phyloP scores from a whole-genome alignment of 2,797 vertebrate species.

The Orientallactaga sibirica region DNA sequence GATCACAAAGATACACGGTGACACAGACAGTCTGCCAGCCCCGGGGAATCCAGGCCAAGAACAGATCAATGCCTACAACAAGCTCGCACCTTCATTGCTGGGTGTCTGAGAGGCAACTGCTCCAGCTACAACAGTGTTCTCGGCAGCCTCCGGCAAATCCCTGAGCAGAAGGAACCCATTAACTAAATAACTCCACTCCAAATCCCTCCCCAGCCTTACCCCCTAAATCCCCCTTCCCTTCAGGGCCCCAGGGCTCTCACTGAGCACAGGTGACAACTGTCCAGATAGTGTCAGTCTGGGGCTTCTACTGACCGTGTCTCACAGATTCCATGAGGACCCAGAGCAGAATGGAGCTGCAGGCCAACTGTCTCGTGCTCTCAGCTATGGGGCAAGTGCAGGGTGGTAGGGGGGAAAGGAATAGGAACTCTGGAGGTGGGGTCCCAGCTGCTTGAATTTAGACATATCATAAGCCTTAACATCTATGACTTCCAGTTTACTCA shows the following conservation, averaged over 20 bases:
- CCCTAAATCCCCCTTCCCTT: neutral
- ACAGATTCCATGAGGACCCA: neutral
- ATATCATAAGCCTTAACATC: neutral
- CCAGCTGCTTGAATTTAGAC: neutral
- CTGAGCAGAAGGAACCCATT: neutral
- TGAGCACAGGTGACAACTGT: neutral
- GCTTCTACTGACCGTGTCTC: neutral
- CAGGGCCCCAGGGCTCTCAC: neutral
- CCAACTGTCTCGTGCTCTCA: neutral
- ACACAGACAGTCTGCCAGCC: conserved; percentile 54
- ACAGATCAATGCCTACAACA: neutral
- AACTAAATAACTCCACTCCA: neutral
- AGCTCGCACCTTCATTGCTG: neutral
- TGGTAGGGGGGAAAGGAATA: neutral
- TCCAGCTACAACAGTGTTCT: neutral
- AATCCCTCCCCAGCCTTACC: neutral
- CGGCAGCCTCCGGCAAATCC: conserved; percentile 6
- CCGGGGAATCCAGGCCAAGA: conserved; percentile 62
- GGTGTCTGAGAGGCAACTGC: neutral
- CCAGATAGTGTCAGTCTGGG: neutral
- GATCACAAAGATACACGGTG: conserved; percentile 55
- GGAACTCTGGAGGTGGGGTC: neutral
- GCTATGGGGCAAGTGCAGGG: neutral
- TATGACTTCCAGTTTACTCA: neutral
- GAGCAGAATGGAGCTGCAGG: neutral